Evolutionary conservation across 64 coral and sea anemone species (phyloP).

Genomic region (Exaiptasia diaphana): DNA sequence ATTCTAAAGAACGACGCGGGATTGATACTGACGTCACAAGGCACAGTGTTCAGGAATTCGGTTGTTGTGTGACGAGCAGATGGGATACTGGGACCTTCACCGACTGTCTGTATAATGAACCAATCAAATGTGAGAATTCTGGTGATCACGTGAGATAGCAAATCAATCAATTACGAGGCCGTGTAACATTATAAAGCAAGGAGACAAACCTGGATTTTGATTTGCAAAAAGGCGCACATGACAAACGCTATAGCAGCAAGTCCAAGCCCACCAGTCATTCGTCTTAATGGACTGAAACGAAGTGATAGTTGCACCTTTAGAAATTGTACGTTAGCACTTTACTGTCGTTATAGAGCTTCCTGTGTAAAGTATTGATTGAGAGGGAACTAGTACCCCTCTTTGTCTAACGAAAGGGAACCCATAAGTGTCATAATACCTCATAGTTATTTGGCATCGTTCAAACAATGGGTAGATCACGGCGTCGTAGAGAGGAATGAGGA

Average conservation of each 20-base stretch:
- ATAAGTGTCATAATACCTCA: too few relatives aligned
- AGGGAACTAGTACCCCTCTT: too few relatives aligned
- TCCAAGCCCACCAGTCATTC: constrained; percentile 76
- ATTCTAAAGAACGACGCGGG: constrained; percentile 66
- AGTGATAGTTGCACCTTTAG: too few relatives aligned
- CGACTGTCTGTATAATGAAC: constrained; percentile 54
- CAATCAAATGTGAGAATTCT: neutral
- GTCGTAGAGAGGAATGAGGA: constrained; percentile 87
- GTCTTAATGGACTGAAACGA: constrained; percentile 60
- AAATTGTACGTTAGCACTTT: too few relatives aligned
- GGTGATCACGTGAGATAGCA: neutral
- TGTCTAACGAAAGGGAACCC: neutral
- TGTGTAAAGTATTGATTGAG: too few relatives aligned
- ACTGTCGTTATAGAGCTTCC: too few relatives aligned
- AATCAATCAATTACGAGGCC: neutral
- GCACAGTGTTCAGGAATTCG: constrained; percentile 73
- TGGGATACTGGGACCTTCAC: constrained; percentile 52
- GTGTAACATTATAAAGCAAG: neutral
- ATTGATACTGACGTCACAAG: constrained; percentile 68
- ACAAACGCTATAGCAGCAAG: constrained; percentile 73
- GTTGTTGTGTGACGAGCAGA: constrained; percentile 23
- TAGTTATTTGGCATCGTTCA: constrained; percentile 64
- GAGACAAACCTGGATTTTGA: constrained; percentile 69
- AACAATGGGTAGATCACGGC: constrained; percentile 72
- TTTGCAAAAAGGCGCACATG: constrained; percentile 82